Evolutionary conservation across 2,888 invertebrate species (phyloP).

Genomic region (Oxyteleia sp.): DNA sequence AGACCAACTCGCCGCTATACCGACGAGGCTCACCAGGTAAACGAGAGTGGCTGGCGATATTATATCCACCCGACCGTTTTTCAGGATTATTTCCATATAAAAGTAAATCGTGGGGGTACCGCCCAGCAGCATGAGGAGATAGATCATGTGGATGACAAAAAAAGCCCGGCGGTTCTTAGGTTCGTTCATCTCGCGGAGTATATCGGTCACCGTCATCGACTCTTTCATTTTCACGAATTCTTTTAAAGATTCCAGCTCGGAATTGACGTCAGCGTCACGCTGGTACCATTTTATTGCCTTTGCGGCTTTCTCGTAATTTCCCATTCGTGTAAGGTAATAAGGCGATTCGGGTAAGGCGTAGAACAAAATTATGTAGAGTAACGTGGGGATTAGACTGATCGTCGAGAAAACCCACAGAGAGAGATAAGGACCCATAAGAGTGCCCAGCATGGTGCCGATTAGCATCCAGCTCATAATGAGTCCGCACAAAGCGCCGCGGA

Average conservation of each 20-base stretch:
- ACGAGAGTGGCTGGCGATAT: constrained; percentile 80
- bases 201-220: constrained; percentile 57
- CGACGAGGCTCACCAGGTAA: constrained; percentile 79
- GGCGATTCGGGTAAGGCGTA: constrained; percentile 82
- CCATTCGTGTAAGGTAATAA: constrained; percentile 76
- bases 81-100: constrained; percentile 84
- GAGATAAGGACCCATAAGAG: constrained; percentile 81
- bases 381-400: constrained; percentile 78
- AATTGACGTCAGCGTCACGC: constrained; percentile 75
- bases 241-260: constrained; percentile 77
- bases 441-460: constrained; percentile 81
- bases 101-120: constrained; percentile 81
- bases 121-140: constrained; percentile 81
- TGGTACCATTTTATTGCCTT: constrained; percentile 81
- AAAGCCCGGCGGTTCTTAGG: constrained; percentile 77
- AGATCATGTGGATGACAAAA: constrained; percentile 77
- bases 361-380: constrained; percentile 77
- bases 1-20: constrained; percentile 77
- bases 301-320: constrained; percentile 76
- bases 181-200: constrained; percentile 53
- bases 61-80: constrained; percentile 75
- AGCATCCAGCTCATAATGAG: constrained; percentile 80
- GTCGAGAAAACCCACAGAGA: constrained; percentile 78
- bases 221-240: constrained; percentile 77
- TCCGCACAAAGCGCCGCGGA: constrained; percentile 82